Evolutionary conservation across 1,140 invertebrate species (phyloP).

Genomic region (Reticulitermes speratus): DNA sequence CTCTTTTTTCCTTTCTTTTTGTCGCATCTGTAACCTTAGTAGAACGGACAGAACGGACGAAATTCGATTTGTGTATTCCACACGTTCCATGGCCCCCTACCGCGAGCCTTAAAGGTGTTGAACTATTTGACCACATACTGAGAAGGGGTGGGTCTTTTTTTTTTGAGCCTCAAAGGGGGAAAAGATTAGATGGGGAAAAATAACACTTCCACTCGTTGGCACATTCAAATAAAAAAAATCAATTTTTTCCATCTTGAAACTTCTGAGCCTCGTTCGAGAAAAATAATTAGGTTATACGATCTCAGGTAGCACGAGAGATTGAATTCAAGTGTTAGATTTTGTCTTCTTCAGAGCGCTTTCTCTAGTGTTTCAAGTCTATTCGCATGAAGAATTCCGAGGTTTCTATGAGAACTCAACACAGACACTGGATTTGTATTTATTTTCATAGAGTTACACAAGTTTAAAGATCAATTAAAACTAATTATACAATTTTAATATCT

Average conservation of each 20-base stretch:
- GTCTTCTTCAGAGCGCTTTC: background rate
- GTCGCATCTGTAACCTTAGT: conserved; percentile 8
- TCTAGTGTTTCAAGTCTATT: too few relatives aligned
- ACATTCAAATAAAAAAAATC: conserved; percentile 18
- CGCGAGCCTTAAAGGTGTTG: conserved; percentile 1
- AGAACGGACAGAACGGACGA: conserved; percentile 5
- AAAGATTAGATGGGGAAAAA: conserved; percentile 1
- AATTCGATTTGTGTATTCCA: conserved; percentile 19
- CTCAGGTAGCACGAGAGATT: conserved; percentile 9
- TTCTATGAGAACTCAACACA: too few relatives aligned
- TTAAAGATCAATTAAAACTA: too few relatives aligned
- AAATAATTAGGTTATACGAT: background rate
- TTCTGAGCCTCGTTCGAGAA: background rate
- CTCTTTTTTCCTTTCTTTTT: background rate
- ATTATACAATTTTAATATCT: too few relatives aligned
- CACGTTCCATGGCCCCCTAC: background rate
- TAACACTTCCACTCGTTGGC: background rate
- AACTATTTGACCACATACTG: conserved; percentile 16
- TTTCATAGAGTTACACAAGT: too few relatives aligned
- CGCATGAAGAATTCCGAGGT: too few relatives aligned
- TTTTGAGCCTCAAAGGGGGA: background rate
- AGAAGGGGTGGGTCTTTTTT: background rate
- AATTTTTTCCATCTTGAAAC: background rate
- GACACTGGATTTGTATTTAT: too few relatives aligned
- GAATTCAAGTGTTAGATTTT: background rate